Evolutionary conservation across 1,140 invertebrate species (phyloP).

Genomic region (Globodera ellingtonae): DNA sequence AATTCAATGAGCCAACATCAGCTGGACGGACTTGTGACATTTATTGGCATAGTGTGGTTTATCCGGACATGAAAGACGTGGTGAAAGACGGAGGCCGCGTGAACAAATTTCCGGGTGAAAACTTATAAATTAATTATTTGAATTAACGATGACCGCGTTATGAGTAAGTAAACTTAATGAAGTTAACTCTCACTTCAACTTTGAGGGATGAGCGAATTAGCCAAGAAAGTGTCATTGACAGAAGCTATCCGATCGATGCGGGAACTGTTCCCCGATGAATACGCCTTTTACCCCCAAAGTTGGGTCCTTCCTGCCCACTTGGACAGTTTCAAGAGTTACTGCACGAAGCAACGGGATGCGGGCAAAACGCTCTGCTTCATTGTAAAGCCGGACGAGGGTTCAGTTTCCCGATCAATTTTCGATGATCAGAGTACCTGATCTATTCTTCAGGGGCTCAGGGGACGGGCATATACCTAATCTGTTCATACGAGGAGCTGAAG

Average conservation of each 20-base stretch:
- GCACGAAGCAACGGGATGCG: constrained; percentile 40
- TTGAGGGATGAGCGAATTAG: constrained; percentile 68
- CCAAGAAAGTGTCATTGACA: constrained; percentile 68
- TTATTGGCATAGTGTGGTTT: constrained; percentile 67
- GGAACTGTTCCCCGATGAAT: constrained; percentile 67
- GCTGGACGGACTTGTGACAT: constrained; percentile 66
- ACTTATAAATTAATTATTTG: background rate
- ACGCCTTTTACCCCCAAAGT: constrained; percentile 68
- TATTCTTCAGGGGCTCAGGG: constrained; percentile 68
- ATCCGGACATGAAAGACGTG: constrained; percentile 64
- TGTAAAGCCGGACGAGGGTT: constrained; percentile 68
- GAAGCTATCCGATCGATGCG: constrained; percentile 67
- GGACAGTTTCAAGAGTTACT: constrained; percentile 62
- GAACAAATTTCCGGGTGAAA: constrained; percentile 66
- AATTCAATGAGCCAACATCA: constrained; percentile 30
- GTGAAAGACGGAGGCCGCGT: constrained; percentile 63
- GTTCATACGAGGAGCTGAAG: constrained; percentile 65
- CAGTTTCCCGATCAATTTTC: background rate
- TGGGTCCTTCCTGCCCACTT: constrained; percentile 69
- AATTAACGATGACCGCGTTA: background rate
- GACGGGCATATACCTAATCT: constrained; percentile 69
- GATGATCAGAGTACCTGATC: background rate
- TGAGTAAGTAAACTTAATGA: too few relatives aligned
- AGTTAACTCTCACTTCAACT: background rate
- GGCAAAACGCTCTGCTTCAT: constrained; percentile 67